Conservation (phyloP, 2,888 invertebrate species). For the Nomada fucata region DNA sequence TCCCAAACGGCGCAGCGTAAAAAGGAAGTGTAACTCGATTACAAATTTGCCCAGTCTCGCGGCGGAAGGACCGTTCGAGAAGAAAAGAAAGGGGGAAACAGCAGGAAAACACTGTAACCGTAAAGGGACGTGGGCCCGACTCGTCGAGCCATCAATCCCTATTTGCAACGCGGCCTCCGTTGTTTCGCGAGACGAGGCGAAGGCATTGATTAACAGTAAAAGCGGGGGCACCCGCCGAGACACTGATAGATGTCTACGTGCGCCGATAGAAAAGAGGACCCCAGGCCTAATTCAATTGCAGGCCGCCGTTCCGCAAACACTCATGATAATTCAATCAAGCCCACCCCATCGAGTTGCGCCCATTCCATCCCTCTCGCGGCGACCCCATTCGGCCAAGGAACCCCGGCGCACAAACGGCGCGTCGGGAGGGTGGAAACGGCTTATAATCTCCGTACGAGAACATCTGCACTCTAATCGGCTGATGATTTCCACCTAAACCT, state of each 20-base stretch:
- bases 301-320: slow-evolving; percentile 83
- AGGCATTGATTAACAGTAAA: slow-evolving; percentile 56
- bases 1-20: too few species aligned
- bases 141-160: background rate
- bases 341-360: slow-evolving; percentile 70
- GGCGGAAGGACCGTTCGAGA: too few species aligned
- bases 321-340: slow-evolving; percentile 84
- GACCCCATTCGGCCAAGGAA: slow-evolving; percentile 55
- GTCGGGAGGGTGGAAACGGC: slow-evolving; percentile 72
- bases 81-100: too few species aligned
- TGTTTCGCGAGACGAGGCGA: slow-evolving; percentile 32
- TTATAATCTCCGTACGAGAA: slow-evolving; percentile 82
- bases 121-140: background rate
- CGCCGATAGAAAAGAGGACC: slow-evolving; percentile 68
- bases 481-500: slow-evolving; percentile 77
- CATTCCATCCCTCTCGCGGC: slow-evolving; percentile 46
- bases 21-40: too few species aligned
- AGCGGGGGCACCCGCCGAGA: slow-evolving; percentile 49
- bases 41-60: too few species aligned
- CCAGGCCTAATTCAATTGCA: slow-evolving; percentile 83
- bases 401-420: slow-evolving; percentile 41
- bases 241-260: slow-evolving; percentile 72
- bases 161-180: background rate
- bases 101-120: too few species aligned
- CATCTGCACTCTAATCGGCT: slow-evolving; percentile 84